Conservation (phyloP, 2,113 vertebrate species). For the Anarrhichthys ocellatus region DNA sequence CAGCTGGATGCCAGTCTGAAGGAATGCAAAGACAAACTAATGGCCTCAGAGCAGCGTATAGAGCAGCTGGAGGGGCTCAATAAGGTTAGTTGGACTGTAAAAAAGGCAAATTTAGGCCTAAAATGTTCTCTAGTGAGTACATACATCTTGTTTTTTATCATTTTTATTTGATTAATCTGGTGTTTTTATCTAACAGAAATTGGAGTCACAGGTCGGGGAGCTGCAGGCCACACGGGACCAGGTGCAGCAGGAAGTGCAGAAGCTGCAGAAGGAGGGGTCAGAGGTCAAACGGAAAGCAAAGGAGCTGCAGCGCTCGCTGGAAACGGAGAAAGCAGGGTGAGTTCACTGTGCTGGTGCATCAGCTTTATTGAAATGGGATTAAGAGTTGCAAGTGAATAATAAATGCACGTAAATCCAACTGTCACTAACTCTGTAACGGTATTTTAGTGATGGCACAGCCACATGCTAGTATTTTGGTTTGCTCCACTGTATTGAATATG, state of each 20-base stretch:
- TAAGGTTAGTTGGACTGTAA: conserved; percentile 84
- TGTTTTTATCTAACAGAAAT: conserved; percentile 84
- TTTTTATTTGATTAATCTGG: neutral
- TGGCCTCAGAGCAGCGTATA: conserved; percentile 89
- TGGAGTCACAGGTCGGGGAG: conserved; percentile 88
- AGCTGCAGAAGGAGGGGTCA: conserved; percentile 84
- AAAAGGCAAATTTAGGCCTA: neutral
- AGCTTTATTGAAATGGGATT: neutral
- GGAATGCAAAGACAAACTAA: conserved; percentile 90
- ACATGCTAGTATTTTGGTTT: neutral
- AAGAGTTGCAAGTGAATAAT: neutral
- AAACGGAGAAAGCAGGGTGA: conserved; percentile 89
- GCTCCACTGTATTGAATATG: neutral
- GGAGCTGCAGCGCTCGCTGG: conserved; percentile 87
- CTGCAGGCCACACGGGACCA: conserved; percentile 86
- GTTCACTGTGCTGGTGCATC: conserved; percentile 35
- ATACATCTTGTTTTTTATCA: neutral
- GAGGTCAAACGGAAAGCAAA: conserved; percentile 85
- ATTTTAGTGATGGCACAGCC: neutral
- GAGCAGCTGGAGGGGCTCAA: conserved; percentile 89
- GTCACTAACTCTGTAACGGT: neutral
- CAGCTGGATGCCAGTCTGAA: conserved; percentile 91
- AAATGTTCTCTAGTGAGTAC: neutral
- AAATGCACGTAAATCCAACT: neutral
- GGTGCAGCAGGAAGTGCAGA: conserved; percentile 84